These are phyloP conservation scores for Saccopteryx bilineata DNA, from an alignment of 2,113 vertebrate genomes.

Conservation along the genomic window DNA sequence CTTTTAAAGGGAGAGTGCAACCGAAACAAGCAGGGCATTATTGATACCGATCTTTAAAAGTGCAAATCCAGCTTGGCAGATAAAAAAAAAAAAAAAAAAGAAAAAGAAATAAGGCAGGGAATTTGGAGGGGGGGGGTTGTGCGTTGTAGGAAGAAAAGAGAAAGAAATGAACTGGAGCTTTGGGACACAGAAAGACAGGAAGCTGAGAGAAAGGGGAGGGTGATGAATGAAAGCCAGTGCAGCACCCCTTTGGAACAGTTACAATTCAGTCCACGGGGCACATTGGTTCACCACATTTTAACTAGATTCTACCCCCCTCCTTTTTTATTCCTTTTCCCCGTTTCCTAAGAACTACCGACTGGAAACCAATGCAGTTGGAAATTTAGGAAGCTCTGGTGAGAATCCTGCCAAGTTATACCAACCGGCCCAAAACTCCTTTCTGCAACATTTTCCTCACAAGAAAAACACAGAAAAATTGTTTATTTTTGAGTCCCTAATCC, in stretches of 20 bases:
- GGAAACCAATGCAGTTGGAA: constrained; percentile 57
- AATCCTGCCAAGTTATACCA: constrained; percentile 54
- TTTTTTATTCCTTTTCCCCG: constrained; percentile 44
- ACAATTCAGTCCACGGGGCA: not conserved
- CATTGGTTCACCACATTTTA: constrained; percentile 56
- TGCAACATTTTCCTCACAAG: constrained; percentile 15
- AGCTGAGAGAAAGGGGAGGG: constrained; percentile 65
- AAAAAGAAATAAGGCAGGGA: constrained; percentile 51
- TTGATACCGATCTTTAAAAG: constrained; percentile 81
- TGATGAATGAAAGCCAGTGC: not conserved
- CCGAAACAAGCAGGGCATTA: constrained; percentile 82
- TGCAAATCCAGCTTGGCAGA: constrained; percentile 80
- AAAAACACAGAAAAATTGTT: constrained; percentile 59
- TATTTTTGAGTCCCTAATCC: constrained; percentile 63
- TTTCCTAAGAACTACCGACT: constrained; percentile 74
- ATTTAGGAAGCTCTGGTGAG: constrained; percentile 56
- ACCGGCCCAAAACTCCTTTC: constrained; percentile 53
- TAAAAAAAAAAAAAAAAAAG: not conserved
- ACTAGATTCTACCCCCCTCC: not conserved
- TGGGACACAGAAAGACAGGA: constrained; percentile 72
- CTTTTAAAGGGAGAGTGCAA: constrained; percentile 85
- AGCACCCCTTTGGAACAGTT: constrained; percentile 22
- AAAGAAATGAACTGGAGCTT: constrained; percentile 18
- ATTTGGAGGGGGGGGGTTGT: not conserved
- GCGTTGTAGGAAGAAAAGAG: constrained; percentile 75